phyloP scores from a whole-genome alignment of 2,113 vertebrate species.

The Hemichromis elongatus region DNA sequence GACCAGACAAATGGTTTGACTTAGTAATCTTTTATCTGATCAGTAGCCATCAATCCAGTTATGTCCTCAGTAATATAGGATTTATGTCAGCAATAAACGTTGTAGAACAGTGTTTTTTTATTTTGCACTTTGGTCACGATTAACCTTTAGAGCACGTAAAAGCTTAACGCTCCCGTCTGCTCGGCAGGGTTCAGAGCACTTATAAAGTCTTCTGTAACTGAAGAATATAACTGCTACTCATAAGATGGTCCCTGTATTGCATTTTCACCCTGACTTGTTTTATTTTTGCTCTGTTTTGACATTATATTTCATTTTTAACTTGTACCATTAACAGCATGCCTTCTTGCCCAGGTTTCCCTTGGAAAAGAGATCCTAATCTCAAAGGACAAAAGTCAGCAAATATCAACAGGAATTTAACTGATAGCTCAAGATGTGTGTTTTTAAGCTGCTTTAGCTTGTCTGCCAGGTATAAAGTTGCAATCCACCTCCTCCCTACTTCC shows the following conservation, averaged over 20 bases:
- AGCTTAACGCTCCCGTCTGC: neutral
- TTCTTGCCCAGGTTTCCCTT: rapidly evolving
- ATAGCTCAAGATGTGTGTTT: neutral
- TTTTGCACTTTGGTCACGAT: too few relatives aligned
- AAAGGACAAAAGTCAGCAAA: neutral
- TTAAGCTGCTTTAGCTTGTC: neutral
- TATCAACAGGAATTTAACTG: neutral
- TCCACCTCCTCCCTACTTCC: neutral
- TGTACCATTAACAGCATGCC: neutral
- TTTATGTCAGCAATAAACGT: neutral
- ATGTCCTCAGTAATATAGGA: neutral
- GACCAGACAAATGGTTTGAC: neutral
- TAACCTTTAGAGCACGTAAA: neutral
- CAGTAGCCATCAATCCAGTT: neutral
- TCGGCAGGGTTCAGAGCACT: neutral
- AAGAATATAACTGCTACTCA: neutral
- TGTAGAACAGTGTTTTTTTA: too few relatives aligned
- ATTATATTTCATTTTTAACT: neutral
- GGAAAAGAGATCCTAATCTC: neutral
- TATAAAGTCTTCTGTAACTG: neutral
- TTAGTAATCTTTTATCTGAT: neutral
- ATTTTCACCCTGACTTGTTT: neutral
- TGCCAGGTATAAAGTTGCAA: neutral
- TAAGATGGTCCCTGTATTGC: neutral
- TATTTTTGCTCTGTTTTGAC: neutral